These are phyloP conservation scores for Aproaerema taeniolella DNA, from an alignment of 2,888 invertebrate genomes.

Conservation along the genomic window DNA sequence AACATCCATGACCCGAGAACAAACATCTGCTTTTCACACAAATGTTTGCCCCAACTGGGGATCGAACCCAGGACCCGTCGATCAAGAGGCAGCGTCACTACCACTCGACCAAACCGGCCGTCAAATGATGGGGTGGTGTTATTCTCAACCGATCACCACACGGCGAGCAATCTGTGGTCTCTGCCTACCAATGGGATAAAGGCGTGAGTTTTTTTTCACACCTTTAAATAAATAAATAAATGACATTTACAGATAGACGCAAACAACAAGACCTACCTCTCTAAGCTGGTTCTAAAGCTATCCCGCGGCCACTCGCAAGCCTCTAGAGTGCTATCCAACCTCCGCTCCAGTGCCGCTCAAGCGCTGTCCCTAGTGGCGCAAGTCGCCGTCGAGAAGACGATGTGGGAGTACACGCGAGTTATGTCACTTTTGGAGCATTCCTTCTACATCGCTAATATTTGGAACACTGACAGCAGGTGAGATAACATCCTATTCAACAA, in stretches of 20 bases:
- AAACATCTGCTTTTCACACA: no score
- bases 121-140: no score
- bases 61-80: no score
- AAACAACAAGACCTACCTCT: conserved; percentile 65
- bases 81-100: no score
- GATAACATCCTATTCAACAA: no score
- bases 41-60: no score
- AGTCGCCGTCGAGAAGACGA: conserved; percentile 61
- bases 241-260: conserved; percentile 61
- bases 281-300: conserved; percentile 61
- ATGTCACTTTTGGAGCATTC: conserved; percentile 68
- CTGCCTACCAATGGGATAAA: no score
- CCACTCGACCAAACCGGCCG: no score
- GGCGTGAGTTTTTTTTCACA: no score
- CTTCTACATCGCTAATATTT: conserved; percentile 65
- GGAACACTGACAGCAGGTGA: conserved; percentile 61
- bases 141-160: no score
- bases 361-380: conserved; percentile 62
- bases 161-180: no score
- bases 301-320: conserved; percentile 68
- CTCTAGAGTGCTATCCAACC: conserved; percentile 55
- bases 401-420: conserved; percentile 67
- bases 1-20: no score
- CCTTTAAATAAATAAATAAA: not conserved
- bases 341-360: conserved; percentile 55